Base-by-base conservation (phyloP, 2,797 vertebrate species). In the Cetoscarus ocellatus region DNA sequence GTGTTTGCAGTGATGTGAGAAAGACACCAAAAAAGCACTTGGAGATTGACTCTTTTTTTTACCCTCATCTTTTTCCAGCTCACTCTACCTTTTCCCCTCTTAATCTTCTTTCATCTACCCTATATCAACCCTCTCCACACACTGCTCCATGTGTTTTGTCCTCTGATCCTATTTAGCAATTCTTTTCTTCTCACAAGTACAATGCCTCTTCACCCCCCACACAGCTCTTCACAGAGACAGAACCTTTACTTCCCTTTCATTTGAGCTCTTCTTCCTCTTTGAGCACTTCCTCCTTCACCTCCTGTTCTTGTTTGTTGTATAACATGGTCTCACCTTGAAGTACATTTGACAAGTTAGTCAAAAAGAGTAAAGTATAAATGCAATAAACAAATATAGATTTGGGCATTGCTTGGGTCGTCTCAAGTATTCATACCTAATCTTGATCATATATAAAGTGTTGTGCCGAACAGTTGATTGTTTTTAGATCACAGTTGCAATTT, bases 231-330 rank as follows among this genome's bases (percentile, higher is more conserved):
- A 75, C 19, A 34, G 14, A 50, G 52, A 27, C 39, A 39, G 13
- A 74, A 70, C 54, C 12, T 17, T 68, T 0, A 11, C 60, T 49
- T 85, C 65, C 59, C 71, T 74, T 73, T 75, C 17, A 52, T 83
- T 62, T 69, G n/a, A 79, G 27, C 62, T 17, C 18, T 27, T 70
- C 75, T 82, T 90, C 81, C 70, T 85, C 59, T 77, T 82, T 77
- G 13, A 71, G 18, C 63, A 64, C 70, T 72, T 88, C 85, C 75
- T 48, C 50, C 27, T 66, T 58, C 12, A 43, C 34, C 17, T 58
- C 3, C 39, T 60, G 57, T 77, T 80, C 80, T 63, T 44, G 39
- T 75, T 73, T 19, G 10, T 68, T 45, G 54, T 34, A 47, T 48
- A 0, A 42, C 12, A 36, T 48, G 59, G 62, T 79, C 85, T 62